Evolutionary conservation across 2,797 vertebrate species (phyloP).

Genomic region (Artibeus lituratus): DNA sequence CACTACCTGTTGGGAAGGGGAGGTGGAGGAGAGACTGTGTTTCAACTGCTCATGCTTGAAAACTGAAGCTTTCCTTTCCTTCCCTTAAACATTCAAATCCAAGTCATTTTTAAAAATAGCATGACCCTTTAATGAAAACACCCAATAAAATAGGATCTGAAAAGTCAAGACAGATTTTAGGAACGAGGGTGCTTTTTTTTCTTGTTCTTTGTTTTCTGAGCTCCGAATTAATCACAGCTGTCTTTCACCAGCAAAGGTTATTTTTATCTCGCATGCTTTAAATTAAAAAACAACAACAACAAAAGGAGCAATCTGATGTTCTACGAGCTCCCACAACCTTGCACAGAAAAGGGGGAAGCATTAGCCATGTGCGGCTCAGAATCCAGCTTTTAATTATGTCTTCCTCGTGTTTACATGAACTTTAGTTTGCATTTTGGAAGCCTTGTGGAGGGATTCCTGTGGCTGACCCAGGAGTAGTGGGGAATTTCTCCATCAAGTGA

Average conservation of each 20-base stretch:
- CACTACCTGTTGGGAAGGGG: background rate
- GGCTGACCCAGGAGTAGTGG: slow-evolving; percentile 80
- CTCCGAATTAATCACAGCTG: slow-evolving; percentile 74
- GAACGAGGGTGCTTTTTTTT: background rate
- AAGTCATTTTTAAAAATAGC: slow-evolving; percentile 25
- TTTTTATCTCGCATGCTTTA: slow-evolving; percentile 59
- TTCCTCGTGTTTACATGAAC: slow-evolving; percentile 83
- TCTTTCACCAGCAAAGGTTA: slow-evolving; percentile 53
- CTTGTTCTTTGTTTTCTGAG: slow-evolving; percentile 47
- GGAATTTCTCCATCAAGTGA: slow-evolving; percentile 86
- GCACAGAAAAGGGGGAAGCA: slow-evolving; percentile 46
- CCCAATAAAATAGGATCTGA: slow-evolving; percentile 32
- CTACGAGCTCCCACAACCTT: slow-evolving; percentile 59
- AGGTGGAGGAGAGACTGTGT: background rate
- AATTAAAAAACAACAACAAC: slow-evolving; percentile 63
- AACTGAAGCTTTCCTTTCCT: background rate
- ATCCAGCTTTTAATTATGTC: slow-evolving; percentile 76
- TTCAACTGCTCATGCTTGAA: background rate
- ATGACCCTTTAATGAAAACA: slow-evolving; percentile 61
- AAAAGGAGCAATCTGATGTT: slow-evolving; percentile 62
- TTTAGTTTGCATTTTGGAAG: slow-evolving; percentile 82
- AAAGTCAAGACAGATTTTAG: slow-evolving; percentile 38
- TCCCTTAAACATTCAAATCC: background rate
- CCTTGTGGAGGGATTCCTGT: slow-evolving; percentile 77
- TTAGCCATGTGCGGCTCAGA: slow-evolving; percentile 55